Conservation (phyloP, 2,113 vertebrate genomes). For the Silurus meridionalis region DNA sequence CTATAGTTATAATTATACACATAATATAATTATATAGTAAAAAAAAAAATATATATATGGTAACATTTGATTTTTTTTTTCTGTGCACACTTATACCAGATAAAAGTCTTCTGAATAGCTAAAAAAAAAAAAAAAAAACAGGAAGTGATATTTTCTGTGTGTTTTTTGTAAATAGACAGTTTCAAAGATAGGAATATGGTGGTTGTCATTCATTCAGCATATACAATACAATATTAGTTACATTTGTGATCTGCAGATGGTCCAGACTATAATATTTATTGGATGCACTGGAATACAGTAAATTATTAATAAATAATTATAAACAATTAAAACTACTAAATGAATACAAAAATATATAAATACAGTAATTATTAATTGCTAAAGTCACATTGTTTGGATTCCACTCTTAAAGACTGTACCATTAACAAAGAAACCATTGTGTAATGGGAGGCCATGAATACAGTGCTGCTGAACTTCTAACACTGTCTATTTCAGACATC, state of each 20-base stretch:
- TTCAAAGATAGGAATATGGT: neutral
- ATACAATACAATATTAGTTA: too few relatives aligned
- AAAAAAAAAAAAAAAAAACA: neutral
- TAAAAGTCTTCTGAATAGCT: neutral
- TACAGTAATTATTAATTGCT: neutral
- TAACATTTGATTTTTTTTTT: neutral
- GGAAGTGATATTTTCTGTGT: neutral
- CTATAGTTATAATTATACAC: too few relatives aligned
- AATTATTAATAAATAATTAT: too few relatives aligned
- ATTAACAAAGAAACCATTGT: neutral
- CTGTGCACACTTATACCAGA: neutral
- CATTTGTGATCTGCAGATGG: neutral
- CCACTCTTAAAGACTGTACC: neutral
- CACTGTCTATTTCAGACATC: neutral
- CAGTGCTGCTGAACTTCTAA: constrained; percentile 2
- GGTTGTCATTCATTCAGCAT: neutral
- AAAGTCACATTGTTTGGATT: neutral
- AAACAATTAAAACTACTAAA: too few relatives aligned
- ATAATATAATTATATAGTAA: too few relatives aligned
- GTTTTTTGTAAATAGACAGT: neutral
- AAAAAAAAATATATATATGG: too few relatives aligned
- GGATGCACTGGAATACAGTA: neutral
- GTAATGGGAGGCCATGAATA: neutral
- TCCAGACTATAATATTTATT: neutral
- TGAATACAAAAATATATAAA: neutral